Evolutionary conservation across 2,113 vertebrate genomes (phyloP), one percentile per base, ranked within the genome.

Genomic region (Otus sunia): DNA sequence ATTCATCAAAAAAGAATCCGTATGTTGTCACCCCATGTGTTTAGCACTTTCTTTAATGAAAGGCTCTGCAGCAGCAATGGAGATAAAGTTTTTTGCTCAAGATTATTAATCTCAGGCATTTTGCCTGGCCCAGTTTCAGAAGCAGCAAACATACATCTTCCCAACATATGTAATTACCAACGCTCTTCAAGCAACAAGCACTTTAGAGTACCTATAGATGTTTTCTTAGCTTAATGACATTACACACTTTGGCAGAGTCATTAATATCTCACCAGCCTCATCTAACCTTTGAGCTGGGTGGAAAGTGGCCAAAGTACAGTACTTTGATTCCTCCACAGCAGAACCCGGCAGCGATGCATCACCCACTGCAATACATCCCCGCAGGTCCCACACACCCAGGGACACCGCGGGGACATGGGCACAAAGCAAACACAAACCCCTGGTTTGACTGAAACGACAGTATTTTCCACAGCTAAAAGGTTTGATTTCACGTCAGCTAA

Each of bases 231-330:
- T 55, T 36, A 83, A 78, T 21, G 94, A 67, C 86, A 20, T 2
- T 2, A 47, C 58, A 41, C 32, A 0, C 72, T 13, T 9, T n/a
- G 91, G 80, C 72, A 71, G 84, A 53, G 21, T 23, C 85, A 15
- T 83, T 59, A 56, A 78, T 66, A 64, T 32, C 56, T 88, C 5
- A 45, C 79, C 96, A 87, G 56, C 41, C 90, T 86, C 92, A 53
- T 26, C 80, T 64, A 90, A 96, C 97, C 97, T 96, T 97, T 97
- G 97, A 95, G 81, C 96, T 84, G 95, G 89, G 95, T 93, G 95
- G 94, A 66, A 95, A 60, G 71, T 0, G 92, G 76, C 80, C 97
- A 90, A 97, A 96, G 97, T 94, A 39, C 95, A 77, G 30, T 29
- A 12, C 80, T 25, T 41, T 10, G 34, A 36, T 41, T 43, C 73